Evolutionary conservation across 2,888 invertebrate species (phyloP), one percentile per base, ranked within the genome.

Genomic region (Habroteleia sp.): DNA sequence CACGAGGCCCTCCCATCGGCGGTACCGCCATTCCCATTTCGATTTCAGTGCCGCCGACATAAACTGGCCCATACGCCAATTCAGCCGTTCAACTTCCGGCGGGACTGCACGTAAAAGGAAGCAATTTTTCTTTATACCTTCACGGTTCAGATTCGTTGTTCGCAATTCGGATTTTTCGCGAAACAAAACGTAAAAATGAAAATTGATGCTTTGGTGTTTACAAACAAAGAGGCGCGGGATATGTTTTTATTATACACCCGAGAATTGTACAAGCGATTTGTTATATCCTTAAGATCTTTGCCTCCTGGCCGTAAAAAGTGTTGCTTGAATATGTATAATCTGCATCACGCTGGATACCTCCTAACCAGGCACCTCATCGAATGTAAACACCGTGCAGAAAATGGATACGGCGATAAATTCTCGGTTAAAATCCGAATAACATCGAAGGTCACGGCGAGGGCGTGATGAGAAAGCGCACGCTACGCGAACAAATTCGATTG

Each of bases 311-410:
- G 29, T 73, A 39, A 37, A 58, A 39, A 68, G 56, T 48, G 56
- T 44, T 62, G 50, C 27, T 54, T 16, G 50, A 60, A 60, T 73
- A 65, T 35, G 37, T 56, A 39, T 56, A 74, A 69, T 69, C 74
- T 69, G 31, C 46, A 63, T 62, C 50, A 68, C 54, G 48, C 29
- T 56, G 56, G 66, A 73, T 68, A 56, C 68, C 60, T 42, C 27
- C 25, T 16, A 25, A 29, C 16, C 31, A 5, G 27, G 48, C 35
- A 25, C 41, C 23, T 60, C 39, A 20, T 35, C 58, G 52, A 69
- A 69, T 58, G 69, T 69, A 74, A 74, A 69, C 69, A 69, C 33
- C 7, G 23, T 29, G 33, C 17, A 39, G 50, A 60, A 58, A 52
- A 27, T 58, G 58, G 52, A 65, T 74, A 48, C 41, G 16, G 37